These are phyloP conservation scores for Willowsia nigromaculata DNA, from an alignment of 2,888 invertebrate species.

Conservation along the genomic window DNA sequence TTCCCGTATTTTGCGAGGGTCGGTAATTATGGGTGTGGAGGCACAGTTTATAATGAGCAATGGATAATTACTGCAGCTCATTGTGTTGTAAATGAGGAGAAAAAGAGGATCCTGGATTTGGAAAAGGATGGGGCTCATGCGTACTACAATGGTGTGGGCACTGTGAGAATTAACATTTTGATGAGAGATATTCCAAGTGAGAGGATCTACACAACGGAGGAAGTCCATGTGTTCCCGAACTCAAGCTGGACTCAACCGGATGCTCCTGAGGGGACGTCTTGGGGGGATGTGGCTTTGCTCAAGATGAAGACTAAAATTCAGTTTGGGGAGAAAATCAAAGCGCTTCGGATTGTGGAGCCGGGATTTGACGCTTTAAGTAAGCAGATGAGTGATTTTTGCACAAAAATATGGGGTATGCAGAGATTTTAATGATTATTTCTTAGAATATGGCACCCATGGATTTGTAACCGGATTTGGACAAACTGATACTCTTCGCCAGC, in stretches of 20 bases:
- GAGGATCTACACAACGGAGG: neutral
- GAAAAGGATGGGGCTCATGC: neutral
- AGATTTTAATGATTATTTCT: neutral
- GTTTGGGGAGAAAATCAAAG: slow-evolving; percentile 14
- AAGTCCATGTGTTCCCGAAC: neutral
- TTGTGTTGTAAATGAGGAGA: neutral
- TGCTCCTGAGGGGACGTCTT: neutral
- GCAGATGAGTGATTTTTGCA: too few species aligned
- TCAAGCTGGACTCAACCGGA: neutral
- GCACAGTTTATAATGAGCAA: neutral
- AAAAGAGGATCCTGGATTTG: neutral
- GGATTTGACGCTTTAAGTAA: slow-evolving; percentile 11
- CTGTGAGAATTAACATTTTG: neutral
- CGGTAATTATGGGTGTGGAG: neutral
- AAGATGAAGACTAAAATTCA: slow-evolving; percentile 9
- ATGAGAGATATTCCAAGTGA: neutral
- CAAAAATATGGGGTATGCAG: too few species aligned
- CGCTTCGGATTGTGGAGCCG: neutral
- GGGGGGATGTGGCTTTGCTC: slow-evolving; percentile 30
- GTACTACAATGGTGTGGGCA: neutral
- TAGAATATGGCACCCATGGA: neutral
- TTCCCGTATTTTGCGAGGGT: slow-evolving; percentile 5
- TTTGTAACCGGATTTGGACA: neutral
- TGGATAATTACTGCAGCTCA: neutral
- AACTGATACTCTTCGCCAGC: neutral